phyloP scores from a whole-genome alignment of 2,113 vertebrate genomes.

The Mormyrus lacerda region DNA sequence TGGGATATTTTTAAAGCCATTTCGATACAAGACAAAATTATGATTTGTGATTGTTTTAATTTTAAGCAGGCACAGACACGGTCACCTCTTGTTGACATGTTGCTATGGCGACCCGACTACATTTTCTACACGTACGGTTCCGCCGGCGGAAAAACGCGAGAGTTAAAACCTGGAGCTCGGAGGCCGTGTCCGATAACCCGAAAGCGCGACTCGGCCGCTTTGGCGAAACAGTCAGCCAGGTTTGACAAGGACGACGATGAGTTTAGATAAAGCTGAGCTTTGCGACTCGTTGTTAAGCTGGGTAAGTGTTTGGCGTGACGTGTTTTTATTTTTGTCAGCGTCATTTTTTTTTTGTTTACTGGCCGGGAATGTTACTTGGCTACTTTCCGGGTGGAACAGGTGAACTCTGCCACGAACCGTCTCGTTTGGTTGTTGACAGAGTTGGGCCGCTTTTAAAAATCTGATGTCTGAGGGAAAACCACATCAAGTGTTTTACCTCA shows the following conservation, averaged over 20 bases:
- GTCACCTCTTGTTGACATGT: neutral
- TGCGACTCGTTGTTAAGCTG: slow-evolving; percentile 75
- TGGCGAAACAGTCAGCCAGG: neutral
- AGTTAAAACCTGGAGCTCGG: neutral
- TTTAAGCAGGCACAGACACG: neutral
- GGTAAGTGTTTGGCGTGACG: slow-evolving; percentile 58
- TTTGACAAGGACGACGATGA: slow-evolving; percentile 52
- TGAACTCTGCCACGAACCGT: neutral
- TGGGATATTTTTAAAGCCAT: neutral
- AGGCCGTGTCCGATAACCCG: slow-evolving; percentile 7
- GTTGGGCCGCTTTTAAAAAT: neutral
- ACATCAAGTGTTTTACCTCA: neutral
- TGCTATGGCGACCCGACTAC: neutral
- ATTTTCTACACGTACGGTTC: neutral
- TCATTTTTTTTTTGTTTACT: neutral
- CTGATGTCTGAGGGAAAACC: neutral
- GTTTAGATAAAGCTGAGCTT: slow-evolving; percentile 63
- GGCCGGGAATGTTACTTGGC: neutral
- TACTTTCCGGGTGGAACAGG: neutral
- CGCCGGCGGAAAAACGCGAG: slow-evolving; percentile 19
- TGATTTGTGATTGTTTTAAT: neutral
- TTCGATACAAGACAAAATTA: neutral
- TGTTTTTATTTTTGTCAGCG: neutral
- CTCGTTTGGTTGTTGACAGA: neutral
- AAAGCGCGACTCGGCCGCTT: neutral